These are phyloP conservation scores for Heliconius aoede DNA, from an alignment of 2,888 invertebrate genomes.

Conservation along the genomic window DNA sequence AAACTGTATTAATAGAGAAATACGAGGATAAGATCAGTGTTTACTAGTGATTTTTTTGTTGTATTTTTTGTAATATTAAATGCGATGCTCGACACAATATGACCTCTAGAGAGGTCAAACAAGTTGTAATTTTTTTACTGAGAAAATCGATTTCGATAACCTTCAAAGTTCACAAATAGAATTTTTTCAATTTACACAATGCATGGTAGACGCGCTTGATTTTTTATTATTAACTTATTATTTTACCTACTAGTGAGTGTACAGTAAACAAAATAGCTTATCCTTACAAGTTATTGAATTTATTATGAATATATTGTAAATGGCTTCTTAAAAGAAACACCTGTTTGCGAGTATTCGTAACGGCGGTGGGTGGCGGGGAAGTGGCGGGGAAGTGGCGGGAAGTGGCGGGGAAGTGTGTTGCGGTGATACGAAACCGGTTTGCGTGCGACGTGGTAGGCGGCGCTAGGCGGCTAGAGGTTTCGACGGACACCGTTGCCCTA, in stretches of 20 bases:
- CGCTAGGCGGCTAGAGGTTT: slow-evolving; percentile 34
- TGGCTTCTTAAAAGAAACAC: slow-evolving; percentile 63
- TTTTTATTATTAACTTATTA: not conserved
- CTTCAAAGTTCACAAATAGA: not conserved
- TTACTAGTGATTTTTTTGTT: not conserved
- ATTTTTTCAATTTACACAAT: not conserved
- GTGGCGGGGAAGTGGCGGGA: slow-evolving; percentile 44
- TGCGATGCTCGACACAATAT: not conserved
- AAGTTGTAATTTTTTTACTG: not conserved
- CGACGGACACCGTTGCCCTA: slow-evolving; percentile 70
- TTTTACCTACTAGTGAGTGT: too few species aligned
- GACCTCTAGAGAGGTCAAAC: not conserved
- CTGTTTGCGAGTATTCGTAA: slow-evolving; percentile 65
- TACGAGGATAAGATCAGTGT: not conserved
- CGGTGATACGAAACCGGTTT: slow-evolving; percentile 72
- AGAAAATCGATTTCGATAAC: slow-evolving; percentile 14
- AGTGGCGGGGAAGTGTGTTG: slow-evolving; percentile 48
- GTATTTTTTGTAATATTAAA: not conserved
- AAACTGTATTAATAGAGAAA: not conserved
- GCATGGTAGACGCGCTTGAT: too few species aligned
- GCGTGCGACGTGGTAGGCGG: slow-evolving; percentile 34
- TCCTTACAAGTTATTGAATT: not conserved
- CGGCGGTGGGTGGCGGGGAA: slow-evolving; percentile 43
- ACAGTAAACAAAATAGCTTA: not conserved
- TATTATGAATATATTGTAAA: slow-evolving; percentile 3